Conservation (phyloP, 1,140 invertebrate genomes). For the Drosophila novamexicana region DNA sequence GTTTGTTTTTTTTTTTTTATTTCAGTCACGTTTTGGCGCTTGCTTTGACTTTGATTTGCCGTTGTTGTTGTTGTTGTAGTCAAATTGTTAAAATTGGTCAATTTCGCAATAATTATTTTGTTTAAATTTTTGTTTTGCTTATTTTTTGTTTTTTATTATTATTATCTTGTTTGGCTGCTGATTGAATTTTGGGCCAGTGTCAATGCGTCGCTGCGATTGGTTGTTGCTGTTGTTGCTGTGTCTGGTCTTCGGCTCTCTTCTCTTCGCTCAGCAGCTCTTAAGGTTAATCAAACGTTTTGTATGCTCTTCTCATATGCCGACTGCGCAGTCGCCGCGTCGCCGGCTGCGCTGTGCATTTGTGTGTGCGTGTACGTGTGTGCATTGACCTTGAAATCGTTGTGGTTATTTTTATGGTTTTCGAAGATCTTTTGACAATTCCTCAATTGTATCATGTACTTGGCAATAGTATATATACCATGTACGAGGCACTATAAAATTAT, state of each 20-base stretch:
- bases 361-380: slow-evolving; percentile 27
- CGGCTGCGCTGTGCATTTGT: slow-evolving; percentile 3
- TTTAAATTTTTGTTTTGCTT: slow-evolving; percentile 39
- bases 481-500: slow-evolving; percentile 58
- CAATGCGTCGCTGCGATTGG: slow-evolving; percentile 33
- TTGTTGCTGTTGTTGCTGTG: slow-evolving; percentile 4
- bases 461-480: not conserved
- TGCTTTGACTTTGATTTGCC: slow-evolving; percentile 34
- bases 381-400: slow-evolving; percentile 67
- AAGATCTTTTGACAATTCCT: slow-evolving; percentile 69
- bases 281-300: slow-evolving; percentile 79
- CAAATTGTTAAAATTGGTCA: slow-evolving; percentile 63
- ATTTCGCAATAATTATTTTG: slow-evolving; percentile 76
- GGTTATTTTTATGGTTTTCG: slow-evolving; percentile 44
- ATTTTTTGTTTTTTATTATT: slow-evolving; percentile 40
- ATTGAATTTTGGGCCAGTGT: slow-evolving; percentile 74
- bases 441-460: slow-evolving; percentile 64
- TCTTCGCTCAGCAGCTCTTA: slow-evolving; percentile 59
- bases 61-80: slow-evolving; percentile 17
- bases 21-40: slow-evolving; percentile 61
- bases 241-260: slow-evolving; percentile 44
- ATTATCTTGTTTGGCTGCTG: slow-evolving; percentile 41
- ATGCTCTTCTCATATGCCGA: slow-evolving; percentile 56
- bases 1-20: slow-evolving; percentile 30
- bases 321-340: slow-evolving; percentile 10